Evolutionary conservation across 1,140 invertebrate genomes (phyloP).

Genomic region (Caenorhabditis brenneri): DNA sequence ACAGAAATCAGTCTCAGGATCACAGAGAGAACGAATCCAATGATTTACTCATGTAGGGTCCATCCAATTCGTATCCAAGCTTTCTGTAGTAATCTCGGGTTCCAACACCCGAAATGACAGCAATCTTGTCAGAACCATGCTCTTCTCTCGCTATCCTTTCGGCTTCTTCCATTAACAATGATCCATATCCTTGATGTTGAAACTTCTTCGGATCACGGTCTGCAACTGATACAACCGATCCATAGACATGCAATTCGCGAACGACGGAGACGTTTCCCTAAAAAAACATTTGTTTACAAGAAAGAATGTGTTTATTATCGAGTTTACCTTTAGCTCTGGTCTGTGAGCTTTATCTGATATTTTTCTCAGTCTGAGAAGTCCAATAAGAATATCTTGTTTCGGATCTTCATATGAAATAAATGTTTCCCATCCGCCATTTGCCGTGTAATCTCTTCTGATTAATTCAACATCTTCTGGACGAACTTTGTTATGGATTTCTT

Average conservation of each 20-base stretch:
- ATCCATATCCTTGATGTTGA: conserved; percentile 89
- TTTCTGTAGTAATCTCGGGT: conserved; percentile 85
- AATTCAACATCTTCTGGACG: conserved; percentile 87
- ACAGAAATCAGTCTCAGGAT: neutral
- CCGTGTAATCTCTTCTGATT: conserved; percentile 91
- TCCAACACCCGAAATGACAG: conserved; percentile 85
- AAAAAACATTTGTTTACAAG: conserved; percentile 35
- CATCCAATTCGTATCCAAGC: conserved; percentile 94
- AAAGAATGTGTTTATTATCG: too few relatives aligned
- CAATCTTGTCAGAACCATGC: conserved; percentile 89
- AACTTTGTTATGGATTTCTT: conserved; percentile 94
- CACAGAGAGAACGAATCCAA: neutral
- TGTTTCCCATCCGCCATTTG: conserved; percentile 98
- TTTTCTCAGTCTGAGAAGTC: conserved; percentile 88
- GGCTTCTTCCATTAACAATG: conserved; percentile 97
- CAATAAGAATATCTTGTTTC: conserved; percentile 93
- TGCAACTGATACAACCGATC: conserved; percentile 92
- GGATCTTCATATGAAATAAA: conserved; percentile 98
- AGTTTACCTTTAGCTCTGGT: conserved; percentile 79
- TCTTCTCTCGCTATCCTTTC: conserved; percentile 91
- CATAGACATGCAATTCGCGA: conserved; percentile 93
- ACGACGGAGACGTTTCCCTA: conserved; percentile 82
- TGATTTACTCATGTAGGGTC: conserved; percentile 87
- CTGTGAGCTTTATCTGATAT: conserved; percentile 87
- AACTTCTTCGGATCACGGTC: conserved; percentile 93